Evolutionary conservation across 30 jellyfish, hydroid and myxozoan species (phyloP).

Genomic region (Hydra vulgaris): DNA sequence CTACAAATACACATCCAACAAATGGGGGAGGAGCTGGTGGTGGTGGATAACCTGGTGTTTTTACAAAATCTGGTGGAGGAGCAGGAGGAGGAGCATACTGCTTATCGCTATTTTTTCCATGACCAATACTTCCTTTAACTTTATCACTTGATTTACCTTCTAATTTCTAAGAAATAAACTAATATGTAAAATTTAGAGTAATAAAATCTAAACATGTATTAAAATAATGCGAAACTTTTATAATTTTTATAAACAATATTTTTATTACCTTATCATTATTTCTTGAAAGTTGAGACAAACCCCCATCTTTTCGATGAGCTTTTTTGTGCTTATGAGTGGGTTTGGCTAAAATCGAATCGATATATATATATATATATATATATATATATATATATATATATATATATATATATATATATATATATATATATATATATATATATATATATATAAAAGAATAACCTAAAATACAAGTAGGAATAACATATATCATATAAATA

Average conservation of each 20-base stretch:
- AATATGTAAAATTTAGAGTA: neutral
- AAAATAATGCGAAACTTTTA: neutral
- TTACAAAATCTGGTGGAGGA: constrained; percentile 32
- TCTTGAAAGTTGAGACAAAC: neutral
- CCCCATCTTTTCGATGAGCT: constrained; percentile 16
- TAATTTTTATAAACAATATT: neutral
- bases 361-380: too few species aligned
- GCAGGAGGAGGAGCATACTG: constrained; percentile 21
- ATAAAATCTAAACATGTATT: neutral
- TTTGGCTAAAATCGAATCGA: neutral
- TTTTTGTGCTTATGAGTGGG: constrained; percentile 7
- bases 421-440: too few species aligned
- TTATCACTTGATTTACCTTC: neutral
- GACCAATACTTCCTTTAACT: constrained; percentile 3
- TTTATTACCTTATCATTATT: neutral
- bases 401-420: too few species aligned
- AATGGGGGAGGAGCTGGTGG: constrained; percentile 62
- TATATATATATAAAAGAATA: neutral
- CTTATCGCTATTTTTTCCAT: constrained; percentile 1
- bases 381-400: too few species aligned
- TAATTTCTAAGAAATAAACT: neutral
- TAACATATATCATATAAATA: neutral
- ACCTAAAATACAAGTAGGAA: neutral
- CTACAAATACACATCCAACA: constrained; percentile 25
- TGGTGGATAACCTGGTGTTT: constrained; percentile 43